Percentiles rank a stretch among this genome's conserved stretches.
Evolutionary conservation across 2,113 vertebrate species (phyloP).

Genomic region (Cettia cetti): DNA sequence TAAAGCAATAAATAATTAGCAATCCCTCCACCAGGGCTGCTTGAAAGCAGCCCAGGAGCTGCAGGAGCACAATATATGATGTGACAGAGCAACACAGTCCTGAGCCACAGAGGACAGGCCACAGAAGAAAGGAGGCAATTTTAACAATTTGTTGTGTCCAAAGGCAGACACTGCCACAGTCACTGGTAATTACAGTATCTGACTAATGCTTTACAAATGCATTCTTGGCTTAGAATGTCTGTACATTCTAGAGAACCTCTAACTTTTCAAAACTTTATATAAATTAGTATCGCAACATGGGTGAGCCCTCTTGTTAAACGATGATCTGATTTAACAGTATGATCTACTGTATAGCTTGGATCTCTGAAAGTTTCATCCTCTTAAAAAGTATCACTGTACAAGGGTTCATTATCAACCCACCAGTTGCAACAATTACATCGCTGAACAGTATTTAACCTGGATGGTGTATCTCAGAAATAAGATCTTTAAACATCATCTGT

Average conservation of each 20-base stretch:
- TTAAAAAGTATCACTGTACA: neutral
- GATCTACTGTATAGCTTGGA: neutral
- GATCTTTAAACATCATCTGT: neutral
- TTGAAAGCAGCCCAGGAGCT: neutral
- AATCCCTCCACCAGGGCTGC: neutral
- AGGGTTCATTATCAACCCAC: neutral
- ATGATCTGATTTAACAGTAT: neutral
- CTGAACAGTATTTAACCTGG: neutral
- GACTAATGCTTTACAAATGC: neutral
- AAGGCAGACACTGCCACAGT: neutral
- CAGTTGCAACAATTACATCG: neutral
- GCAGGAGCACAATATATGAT: neutral
- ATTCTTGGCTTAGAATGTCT: neutral
- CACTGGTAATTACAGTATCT: neutral
- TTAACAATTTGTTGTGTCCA: neutral
- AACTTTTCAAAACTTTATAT: neutral
- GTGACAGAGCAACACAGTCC: neutral
- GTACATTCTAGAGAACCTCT: neutral
- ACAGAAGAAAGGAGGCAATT: neutral
- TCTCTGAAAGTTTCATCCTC: neutral
- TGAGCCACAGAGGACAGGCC: neutral
- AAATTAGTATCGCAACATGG: neutral
- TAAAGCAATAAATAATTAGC: slow-evolving; percentile 4
- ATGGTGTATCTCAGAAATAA: neutral
- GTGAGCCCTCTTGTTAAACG: neutral